Evolutionary conservation across 1,140 invertebrate genomes (phyloP), one percentile per base, ranked within the genome.

Genomic region (Lordiphosa stackelbergi): DNA sequence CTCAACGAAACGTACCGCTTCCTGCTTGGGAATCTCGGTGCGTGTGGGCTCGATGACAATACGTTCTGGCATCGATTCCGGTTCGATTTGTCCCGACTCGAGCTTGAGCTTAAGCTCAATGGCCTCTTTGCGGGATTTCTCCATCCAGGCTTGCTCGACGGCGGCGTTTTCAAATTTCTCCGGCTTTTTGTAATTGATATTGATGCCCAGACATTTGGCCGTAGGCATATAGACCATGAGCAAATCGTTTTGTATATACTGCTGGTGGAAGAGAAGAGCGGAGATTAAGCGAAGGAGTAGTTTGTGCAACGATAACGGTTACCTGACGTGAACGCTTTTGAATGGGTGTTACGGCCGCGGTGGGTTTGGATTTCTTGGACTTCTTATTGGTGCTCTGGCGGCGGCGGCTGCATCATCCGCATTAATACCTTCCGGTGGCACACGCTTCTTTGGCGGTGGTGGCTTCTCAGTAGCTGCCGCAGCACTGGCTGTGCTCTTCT

Each of bases 161-260:
- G 89, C 88, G 4, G 91, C 84, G 40, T 47, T 89, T 40, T 89
- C 88, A 47, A 90, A 90, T 1, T 64, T 72, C 11, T 87, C 85
- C 6, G 89, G 89, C 45, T 88, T 90, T n/a, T 89, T 79, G 64
- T 88, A 72, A 51, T 90, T 88, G 5, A 91, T 73, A 55, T 91
- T 91, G 37, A 93, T 90, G 13, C 92, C 92, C 10, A 92, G 87
- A 53, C 90, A 90, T 75, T 91, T 89, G 0, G 91, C 91, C 0
- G 88, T 85, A 1, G 90, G 89, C 36, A 91, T 89, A 34, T 90
- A 90, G 0, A 90, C 89, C 62, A 92, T 87, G 0, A 92, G 81
- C 41, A 91, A 41, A 49, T 87, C 64, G 28, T 85, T 84, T n/a
- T 74, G 62, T 10, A 77, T 73, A 34, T 60, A 48, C 69, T 83